phyloP scores from a whole-genome alignment of 1,140 invertebrate genomes.

The Drosophila santomea region DNA sequence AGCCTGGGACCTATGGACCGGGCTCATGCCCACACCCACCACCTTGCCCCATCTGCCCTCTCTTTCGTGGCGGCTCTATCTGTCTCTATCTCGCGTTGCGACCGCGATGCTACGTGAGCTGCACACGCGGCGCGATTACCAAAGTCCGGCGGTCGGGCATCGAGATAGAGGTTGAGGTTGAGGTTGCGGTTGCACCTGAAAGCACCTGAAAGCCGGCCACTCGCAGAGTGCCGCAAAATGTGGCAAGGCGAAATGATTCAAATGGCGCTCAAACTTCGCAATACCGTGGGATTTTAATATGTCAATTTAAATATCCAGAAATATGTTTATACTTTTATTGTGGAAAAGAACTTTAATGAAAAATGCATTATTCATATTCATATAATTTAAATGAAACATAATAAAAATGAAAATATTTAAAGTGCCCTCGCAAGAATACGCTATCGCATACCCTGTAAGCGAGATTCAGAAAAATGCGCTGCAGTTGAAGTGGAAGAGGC shows the following conservation, averaged over 20 bases:
- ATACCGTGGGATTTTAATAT: too few relatives aligned
- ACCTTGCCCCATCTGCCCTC: neutral
- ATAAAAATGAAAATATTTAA: too few relatives aligned
- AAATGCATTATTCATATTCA: too few relatives aligned
- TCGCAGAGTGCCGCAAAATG: neutral
- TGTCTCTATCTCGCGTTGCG: conserved; percentile 34
- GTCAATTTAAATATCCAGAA: rapidly evolving
- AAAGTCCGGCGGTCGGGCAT: conserved; percentile 36
- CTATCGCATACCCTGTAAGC: neutral
- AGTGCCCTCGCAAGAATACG: neutral
- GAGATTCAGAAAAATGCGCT: conserved; percentile 3
- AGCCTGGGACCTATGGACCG: conserved; percentile 23
- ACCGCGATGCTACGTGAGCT: conserved; percentile 74
- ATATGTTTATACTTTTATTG: too few relatives aligned
- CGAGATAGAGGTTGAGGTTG: conserved; percentile 58
- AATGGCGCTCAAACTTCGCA: neutral
- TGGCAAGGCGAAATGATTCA: neutral
- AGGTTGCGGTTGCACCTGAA: conserved; percentile 68
- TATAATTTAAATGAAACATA: too few relatives aligned
- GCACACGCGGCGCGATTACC: conserved; percentile 75
- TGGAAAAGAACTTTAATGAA: too few relatives aligned
- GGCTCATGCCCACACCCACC: conserved; percentile 1
- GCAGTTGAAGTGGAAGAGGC: conserved; percentile 17
- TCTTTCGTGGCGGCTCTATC: neutral
- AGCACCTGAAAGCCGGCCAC: conserved; percentile 28